Percentiles rank a stretch among this genome's conserved stretches.
These are phyloP conservation scores for Dicyema japonicum DNA, from an alignment of 1,140 invertebrate species.

Conservation along the genomic window DNA sequence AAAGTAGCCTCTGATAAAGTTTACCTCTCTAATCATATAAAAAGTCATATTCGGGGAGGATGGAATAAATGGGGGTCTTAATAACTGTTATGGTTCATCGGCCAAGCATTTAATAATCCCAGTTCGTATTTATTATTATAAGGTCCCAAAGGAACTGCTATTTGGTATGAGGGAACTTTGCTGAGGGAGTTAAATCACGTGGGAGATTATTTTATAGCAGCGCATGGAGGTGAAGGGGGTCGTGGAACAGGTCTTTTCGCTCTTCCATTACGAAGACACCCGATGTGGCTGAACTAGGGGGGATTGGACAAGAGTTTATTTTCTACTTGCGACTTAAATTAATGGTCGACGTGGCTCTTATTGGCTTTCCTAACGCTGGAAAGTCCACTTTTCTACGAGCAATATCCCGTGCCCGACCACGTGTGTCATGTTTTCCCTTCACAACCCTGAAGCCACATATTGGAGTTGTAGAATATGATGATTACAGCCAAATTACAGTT, in stretches of 20 bases:
- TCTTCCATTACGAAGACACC: constrained; percentile 42
- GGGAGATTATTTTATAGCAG: background rate
- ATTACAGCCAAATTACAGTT: too few species aligned
- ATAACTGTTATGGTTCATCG: background rate
- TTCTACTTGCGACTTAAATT: constrained; percentile 41
- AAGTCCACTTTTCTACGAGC: constrained; percentile 67
- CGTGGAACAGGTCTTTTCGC: constrained; percentile 67
- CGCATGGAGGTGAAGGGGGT: constrained; percentile 60
- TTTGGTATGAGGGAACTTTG: background rate
- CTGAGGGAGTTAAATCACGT: background rate
- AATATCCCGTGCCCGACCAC: constrained; percentile 54
- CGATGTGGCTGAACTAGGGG: constrained; percentile 50
- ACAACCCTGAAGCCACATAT: constrained; percentile 67
- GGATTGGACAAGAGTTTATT: constrained; percentile 33
- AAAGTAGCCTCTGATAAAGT: background rate
- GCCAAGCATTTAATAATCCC: background rate
- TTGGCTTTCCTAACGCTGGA: constrained; percentile 78
- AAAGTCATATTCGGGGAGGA: background rate
- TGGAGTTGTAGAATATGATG: constrained; percentile 49
- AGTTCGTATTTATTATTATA: background rate
- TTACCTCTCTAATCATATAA: too few species aligned
- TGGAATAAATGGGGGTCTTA: background rate
- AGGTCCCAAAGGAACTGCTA: background rate
- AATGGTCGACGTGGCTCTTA: constrained; percentile 67
- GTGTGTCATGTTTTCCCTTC: constrained; percentile 73